phyloP scores from a whole-genome alignment of 1,140 invertebrate genomes.

The Bombyx mori region DNA sequence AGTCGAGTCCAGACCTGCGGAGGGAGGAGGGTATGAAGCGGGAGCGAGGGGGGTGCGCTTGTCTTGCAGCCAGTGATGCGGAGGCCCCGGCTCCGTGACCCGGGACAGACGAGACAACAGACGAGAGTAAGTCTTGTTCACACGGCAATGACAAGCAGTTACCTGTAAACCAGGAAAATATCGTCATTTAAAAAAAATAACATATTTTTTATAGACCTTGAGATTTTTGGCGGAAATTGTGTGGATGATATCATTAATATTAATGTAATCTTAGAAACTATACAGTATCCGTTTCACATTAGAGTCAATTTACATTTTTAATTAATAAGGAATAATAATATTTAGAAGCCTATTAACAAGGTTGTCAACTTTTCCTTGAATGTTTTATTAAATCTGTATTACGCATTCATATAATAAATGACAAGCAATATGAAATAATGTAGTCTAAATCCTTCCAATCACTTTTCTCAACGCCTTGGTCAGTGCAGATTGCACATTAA shows the following conservation, averaged over 20 bases:
- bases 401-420: too few relatives aligned
- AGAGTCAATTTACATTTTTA: background rate
- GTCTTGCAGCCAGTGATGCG: conserved; percentile 66
- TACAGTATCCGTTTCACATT: too few relatives aligned
- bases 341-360: too few relatives aligned
- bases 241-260: too few relatives aligned
- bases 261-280: too few relatives aligned
- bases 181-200: background rate
- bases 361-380: too few relatives aligned
- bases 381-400: too few relatives aligned
- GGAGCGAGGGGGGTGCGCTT: conserved; percentile 41
- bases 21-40: conserved; percentile 27
- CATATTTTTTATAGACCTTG: background rate
- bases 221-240: background rate
- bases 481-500: too few relatives aligned
- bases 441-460: too few relatives aligned
- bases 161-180: conserved; percentile 57
- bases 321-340: too few relatives aligned
- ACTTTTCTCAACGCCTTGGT: too few relatives aligned
- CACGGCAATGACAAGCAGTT: conserved; percentile 78
- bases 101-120: conserved; percentile 60
- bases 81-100: conserved; percentile 45
- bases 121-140: conserved; percentile 78
- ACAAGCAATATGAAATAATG: too few relatives aligned
- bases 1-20: conserved; percentile 72